Conservation (phyloP, 2,888 invertebrate genomes). For the Apamea epomidion region DNA sequence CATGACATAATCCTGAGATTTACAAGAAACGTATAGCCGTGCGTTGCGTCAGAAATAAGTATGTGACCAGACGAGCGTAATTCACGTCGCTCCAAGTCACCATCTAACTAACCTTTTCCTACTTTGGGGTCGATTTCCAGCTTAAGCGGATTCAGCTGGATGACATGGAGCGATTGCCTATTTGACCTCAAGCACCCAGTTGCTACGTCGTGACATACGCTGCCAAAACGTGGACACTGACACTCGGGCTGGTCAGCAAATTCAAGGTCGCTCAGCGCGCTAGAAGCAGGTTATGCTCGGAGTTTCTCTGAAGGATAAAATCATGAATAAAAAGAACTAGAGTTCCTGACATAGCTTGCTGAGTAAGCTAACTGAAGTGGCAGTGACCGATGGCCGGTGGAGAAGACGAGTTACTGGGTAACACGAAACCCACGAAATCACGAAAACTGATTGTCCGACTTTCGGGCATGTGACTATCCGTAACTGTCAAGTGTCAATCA, state of each 20-base stretch:
- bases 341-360: background rate
- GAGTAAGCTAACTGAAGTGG: background rate
- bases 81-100: background rate
- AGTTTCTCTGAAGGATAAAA: no score
- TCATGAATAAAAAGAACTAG: no score
- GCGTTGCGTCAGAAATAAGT: background rate
- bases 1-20: background rate
- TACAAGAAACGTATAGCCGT: background rate
- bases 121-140: no score
- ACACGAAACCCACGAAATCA: background rate
- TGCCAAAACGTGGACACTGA: no score
- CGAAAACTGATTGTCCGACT: background rate
- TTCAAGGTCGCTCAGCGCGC: no score
- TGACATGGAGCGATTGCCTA: background rate
- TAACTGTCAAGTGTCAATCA: background rate
- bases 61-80: background rate
- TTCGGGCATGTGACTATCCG: background rate
- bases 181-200: background rate
- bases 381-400: no score
- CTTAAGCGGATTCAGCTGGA: no score
- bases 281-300: no score
- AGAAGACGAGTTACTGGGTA: background rate
- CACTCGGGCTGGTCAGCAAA: no score
- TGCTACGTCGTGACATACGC: no score
- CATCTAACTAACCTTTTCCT: no score